Conservation (phyloP, 2,797 vertebrate species). For the Eulemur mongoz region DNA sequence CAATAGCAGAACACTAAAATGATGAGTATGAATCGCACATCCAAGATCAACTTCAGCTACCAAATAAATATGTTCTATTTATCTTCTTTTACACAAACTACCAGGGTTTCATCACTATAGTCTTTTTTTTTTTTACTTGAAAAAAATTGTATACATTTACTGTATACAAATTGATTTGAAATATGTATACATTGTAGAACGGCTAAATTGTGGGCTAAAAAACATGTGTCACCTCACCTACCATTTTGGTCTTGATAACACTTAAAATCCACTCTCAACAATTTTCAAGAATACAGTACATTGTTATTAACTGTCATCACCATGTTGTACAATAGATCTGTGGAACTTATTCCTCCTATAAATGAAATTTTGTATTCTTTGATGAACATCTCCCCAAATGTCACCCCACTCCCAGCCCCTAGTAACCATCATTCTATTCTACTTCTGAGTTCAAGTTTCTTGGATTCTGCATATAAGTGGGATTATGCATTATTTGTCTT, state of each 20-base stretch:
- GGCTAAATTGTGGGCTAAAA: not conserved
- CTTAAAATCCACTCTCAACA: not conserved
- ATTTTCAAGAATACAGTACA: not conserved
- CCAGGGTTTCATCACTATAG: not conserved
- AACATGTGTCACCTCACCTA: not conserved
- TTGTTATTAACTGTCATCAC: not conserved
- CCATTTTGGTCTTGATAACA: not conserved
- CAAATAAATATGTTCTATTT: not conserved
- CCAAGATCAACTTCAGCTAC: not conserved
- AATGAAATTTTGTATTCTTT: not conserved
- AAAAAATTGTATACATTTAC: not conserved
- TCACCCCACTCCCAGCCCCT: not conserved
- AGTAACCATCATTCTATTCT: not conserved
- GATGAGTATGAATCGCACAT: too few relatives aligned
- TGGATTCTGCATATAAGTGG: not conserved
- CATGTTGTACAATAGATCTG: not conserved
- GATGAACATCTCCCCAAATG: not conserved
- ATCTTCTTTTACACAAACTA: not conserved
- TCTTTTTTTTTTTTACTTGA: not conserved
- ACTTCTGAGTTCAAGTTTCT: not conserved
- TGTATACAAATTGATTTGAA: not conserved
- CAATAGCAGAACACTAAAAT: not conserved
- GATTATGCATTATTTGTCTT: not conserved
- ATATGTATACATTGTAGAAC: not conserved
- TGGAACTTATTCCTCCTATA: not conserved